Percentiles rank a stretch among this genome's conserved stretches.
phyloP scores from a whole-genome alignment of 2,888 invertebrate genomes.

The Ctena decussata region DNA sequence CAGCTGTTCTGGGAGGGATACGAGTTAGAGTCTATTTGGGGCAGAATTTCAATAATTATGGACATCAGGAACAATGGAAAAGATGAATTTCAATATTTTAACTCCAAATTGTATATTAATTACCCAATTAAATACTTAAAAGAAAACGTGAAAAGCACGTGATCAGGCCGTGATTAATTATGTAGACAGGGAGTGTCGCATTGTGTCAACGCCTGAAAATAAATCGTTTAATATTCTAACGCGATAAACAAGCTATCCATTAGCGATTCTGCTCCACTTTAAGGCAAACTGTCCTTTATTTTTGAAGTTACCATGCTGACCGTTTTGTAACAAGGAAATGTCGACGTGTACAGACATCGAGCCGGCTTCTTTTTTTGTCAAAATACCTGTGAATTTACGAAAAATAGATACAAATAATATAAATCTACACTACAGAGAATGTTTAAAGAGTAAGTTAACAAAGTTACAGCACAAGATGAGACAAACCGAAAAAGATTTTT shows the following conservation, averaged over 20 bases:
- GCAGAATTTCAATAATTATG: no score
- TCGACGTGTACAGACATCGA: conserved; percentile 24
- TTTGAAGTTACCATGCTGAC: no score
- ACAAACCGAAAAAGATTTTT: conserved; percentile 3
- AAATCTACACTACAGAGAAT: neutral
- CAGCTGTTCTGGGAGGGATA: no score
- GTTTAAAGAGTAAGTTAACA: neutral
- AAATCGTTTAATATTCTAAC: no score
- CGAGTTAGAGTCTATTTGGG: no score
- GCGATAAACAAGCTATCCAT: no score
- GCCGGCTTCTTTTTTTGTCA: neutral
- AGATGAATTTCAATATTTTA: no score
- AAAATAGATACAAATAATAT: neutral
- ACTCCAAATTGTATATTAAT: no score
- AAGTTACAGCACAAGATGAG: neutral
- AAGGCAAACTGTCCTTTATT: no score
- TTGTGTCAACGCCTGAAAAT: neutral
- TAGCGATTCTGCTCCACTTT: no score
- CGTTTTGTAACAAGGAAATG: neutral
- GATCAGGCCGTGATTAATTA: neutral
- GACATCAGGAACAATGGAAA: no score
- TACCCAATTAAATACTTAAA: no score
- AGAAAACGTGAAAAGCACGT: neutral
- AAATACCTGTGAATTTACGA: neutral
- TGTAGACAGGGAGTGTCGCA: neutral